Evolutionary conservation across 1,140 invertebrate genomes (phyloP), one percentile per base, ranked within the genome.

Genomic region (Galleria mellonella): DNA sequence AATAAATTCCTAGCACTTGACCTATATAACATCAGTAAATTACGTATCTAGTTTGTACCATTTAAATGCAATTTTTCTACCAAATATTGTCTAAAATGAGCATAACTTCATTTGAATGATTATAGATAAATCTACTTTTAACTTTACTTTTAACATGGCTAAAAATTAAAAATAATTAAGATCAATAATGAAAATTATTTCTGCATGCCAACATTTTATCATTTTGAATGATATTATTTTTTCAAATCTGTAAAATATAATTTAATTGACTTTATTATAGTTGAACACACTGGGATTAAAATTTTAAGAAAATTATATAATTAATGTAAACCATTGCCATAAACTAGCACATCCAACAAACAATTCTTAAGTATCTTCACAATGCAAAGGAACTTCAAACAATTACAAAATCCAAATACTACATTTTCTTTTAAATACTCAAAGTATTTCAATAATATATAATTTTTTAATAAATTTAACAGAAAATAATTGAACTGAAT

Each of bases 31-130:
- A 32, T 50, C 39, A 52, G 43, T 63, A 64, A 52, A 23, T 23
- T 23, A 23, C 17, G 17, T 23, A 23, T 56, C 74, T 82, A 82
- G 64, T 82, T 82, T 82, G 77, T 82, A 82, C 77, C 67, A 62
- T 74, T 62, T 40, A 63, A 60, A 68, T 63, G 56, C 49, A 65
- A 51, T 49, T 55, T 49, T 45, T 54, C 50, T 53, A 52, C 40
- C 17, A 45, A 52, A 60, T 70, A 72, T 79, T 77, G 70, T 72
- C 70, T 73, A 72, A 63, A 37, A 62, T 73, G 71, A 76, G 69
- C 71, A 66, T 38, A 42, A 49, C 52, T 48, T 37, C 23, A 14
- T 10, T 32, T 13, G 13, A 5, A 31, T 30, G 6, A 23, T 23
- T 23, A 23, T 6, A 23, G 17, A 3, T 23, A 6, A 23, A 23